These are phyloP conservation scores for Thalassoma bifasciatum DNA, from an alignment of 2,113 vertebrate genomes.

Conservation along the genomic window DNA sequence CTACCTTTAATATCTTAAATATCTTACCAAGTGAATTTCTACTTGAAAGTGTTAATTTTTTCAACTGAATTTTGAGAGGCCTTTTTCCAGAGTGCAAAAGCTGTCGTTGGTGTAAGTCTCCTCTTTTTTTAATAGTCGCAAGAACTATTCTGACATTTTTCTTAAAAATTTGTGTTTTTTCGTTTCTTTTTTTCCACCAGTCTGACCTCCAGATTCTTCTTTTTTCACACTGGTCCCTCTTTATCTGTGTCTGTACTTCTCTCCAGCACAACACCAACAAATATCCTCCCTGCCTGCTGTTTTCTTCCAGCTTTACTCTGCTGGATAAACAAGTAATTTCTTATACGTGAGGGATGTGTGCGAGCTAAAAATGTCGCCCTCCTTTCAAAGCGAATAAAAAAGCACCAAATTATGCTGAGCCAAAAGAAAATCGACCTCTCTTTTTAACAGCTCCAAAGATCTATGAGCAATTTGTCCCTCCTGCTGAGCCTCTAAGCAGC, in stretches of 20 bases:
- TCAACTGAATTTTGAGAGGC: no score
- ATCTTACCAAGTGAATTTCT: no score
- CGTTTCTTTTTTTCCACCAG: no score
- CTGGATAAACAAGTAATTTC: constrained; percentile 15
- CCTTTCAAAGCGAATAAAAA: constrained; percentile 4
- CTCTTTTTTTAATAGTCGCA: no score
- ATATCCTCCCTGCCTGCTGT: neutral
- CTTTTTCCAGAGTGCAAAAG: no score
- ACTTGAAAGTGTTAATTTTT: no score
- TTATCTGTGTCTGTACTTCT: neutral
- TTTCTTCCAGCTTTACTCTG: neutral
- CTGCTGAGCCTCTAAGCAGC: neutral
- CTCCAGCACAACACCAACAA: neutral
- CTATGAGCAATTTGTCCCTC: constrained; percentile 47
- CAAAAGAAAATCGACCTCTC: constrained; percentile 1
- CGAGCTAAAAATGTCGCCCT: constrained; percentile 13
- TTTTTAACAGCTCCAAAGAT: constrained; percentile 50
- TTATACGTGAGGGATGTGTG: neutral
- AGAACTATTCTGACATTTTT: no score
- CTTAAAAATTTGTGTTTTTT: no score
- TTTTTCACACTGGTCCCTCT: neutral
- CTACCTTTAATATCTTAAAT: no score
- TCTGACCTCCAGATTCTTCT: no score
- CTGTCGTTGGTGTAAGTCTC: no score
- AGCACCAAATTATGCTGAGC: constrained; percentile 21